Evolutionary conservation across 2,888 invertebrate species (phyloP), one percentile per base, ranked within the genome.

Genomic region (Dusona sp.): DNA sequence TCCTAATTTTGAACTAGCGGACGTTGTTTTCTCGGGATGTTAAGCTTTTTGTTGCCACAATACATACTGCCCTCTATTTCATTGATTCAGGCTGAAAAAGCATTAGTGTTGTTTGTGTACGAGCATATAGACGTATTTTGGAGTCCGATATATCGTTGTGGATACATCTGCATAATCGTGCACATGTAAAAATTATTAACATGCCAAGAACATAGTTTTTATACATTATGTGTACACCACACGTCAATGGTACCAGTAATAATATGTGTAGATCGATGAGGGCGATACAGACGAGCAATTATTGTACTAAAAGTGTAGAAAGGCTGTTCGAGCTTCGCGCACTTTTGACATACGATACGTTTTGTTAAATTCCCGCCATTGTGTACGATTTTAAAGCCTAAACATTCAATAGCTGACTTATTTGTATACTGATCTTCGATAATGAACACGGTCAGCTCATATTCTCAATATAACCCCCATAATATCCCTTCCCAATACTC

Each of bases 391-490:
- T 48, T 45, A 29, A 64, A 19, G 51, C 68, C 70, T 72, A 22
- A 85, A 85, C 74, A 61, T 78, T 81, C 78, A 82, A 79, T 74
- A 73, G 68, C 22, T 25, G 54, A 77, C 57, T 80, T 78, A 86
- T 83, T 74, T 86, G 65, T 25, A 19, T 67, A 77, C 72, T 77
- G 77, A 83, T 86, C 83, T 80, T 79, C 83, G 83, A 86, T 80
- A 83, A 86, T 86, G 77, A 61, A 70, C 67, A 77, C 72, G 80
- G 86, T 80, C 75, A 72, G 67, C 25, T 33, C 22, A 51, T 51
- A 51, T 65, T 51, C 67, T 48, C 51, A 51, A n/a, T 11, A 36
- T 42, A 65, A 45, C 33, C n/a, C 33, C 19, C 29, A 19, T 11
- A 29, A 19, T 22, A 22, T 22, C 51, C 13, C 38, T 57, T 54